Evolutionary conservation across 2,888 invertebrate species (phyloP).

Genomic region (Endotricha flammealis): DNA sequence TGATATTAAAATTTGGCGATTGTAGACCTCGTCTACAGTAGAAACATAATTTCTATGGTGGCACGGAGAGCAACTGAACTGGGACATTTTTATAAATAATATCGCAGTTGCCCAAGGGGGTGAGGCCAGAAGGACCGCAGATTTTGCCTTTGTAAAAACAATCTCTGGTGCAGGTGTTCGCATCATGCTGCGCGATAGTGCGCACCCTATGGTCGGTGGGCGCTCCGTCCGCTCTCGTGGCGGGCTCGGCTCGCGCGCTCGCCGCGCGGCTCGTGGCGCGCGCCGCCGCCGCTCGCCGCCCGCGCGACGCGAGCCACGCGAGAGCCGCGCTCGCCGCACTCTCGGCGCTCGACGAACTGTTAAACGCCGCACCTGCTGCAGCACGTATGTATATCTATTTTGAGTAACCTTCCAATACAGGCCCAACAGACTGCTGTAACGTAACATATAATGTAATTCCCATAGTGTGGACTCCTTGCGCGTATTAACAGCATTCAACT

Average conservation of each 20-base stretch:
- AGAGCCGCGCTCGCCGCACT: constrained; percentile 43
- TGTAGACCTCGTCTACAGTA: too few species aligned
- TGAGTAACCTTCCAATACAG: neutral
- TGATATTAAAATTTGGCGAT: too few species aligned
- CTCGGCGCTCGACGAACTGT: constrained; percentile 54
- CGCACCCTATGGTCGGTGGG: constrained; percentile 50
- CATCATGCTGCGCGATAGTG: constrained; percentile 53
- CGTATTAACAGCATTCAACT: too few species aligned
- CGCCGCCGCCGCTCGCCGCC: constrained; percentile 41
- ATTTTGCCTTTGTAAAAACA: too few species aligned
- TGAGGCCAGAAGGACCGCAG: too few species aligned
- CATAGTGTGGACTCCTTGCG: too few species aligned
- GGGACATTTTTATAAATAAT: too few species aligned
- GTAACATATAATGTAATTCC: too few species aligned
- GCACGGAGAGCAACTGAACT: too few species aligned
- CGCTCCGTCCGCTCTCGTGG: constrained; percentile 34
- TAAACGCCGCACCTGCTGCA: constrained; percentile 47
- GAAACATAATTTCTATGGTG: too few species aligned
- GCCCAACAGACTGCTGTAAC: too few species aligned
- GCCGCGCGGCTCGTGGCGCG: constrained; percentile 51
- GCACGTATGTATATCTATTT: constrained; percentile 43
- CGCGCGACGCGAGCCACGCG: constrained; percentile 18
- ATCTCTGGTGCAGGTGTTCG: constrained; percentile 48
- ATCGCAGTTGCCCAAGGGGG: too few species aligned
- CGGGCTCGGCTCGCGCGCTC: constrained; percentile 67